phyloP scores from a whole-genome alignment of 2,113 vertebrate species.

The Pseudopipra pipra region DNA sequence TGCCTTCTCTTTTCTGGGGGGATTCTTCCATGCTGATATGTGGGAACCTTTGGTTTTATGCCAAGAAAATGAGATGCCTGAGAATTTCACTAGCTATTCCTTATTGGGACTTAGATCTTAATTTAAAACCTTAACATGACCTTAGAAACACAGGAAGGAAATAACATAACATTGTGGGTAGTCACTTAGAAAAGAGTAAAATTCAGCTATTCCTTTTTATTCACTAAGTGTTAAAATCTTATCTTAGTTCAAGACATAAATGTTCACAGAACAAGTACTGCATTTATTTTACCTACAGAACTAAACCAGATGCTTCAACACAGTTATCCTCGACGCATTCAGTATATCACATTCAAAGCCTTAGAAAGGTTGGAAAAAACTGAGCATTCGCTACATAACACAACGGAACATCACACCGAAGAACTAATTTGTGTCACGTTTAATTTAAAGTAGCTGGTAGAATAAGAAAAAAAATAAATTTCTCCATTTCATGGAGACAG shows the following conservation, averaged over 20 bases:
- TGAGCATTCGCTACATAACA: neutral
- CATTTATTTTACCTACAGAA: neutral
- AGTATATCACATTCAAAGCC: neutral
- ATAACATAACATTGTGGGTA: neutral
- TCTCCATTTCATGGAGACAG: neutral
- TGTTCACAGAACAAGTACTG: neutral
- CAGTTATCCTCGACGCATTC: neutral
- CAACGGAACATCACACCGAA: neutral
- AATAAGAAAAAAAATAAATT: neutral
- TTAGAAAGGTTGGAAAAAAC: neutral
- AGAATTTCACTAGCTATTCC: neutral
- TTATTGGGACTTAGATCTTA: neutral
- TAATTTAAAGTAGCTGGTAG: neutral
- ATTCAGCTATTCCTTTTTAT: neutral
- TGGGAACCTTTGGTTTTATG: neutral
- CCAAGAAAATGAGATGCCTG: neutral
- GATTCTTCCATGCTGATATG: neutral
- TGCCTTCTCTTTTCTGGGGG: neutral
- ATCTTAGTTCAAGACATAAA: neutral
- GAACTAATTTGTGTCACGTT: neutral
- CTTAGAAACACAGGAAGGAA: neutral
- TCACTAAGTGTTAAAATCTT: neutral
- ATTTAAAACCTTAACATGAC: neutral
- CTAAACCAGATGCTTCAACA: neutral
- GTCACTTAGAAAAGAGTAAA: neutral